Base-by-base conservation (phyloP, 2,797 vertebrate species). In the Siniperca scherzeri region DNA sequence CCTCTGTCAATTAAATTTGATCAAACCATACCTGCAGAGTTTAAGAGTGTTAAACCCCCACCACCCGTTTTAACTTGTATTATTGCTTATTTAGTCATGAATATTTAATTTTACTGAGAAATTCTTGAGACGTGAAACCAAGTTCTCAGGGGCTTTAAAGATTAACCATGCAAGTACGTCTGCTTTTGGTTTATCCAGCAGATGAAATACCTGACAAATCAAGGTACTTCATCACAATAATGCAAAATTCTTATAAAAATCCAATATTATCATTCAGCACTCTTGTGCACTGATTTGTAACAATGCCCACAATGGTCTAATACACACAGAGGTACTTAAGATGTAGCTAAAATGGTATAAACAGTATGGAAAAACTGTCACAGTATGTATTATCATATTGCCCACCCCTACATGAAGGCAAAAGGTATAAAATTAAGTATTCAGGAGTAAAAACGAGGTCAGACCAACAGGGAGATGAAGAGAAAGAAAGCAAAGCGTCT, bases 401-500 rank as follows among this genome's bases (percentile, higher is more conserved):
- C 19, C 30, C 7, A 33, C 33, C 33, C n/a, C 36, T 11, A 30
- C 46, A 53, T 65, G 64, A 40, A 62, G 62, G 38, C 10, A 76
- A 69, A 75, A 46, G 38, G 25, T 75, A 78, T 59, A 56, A 70
- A 81, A 70, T 67, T 66, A 48, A 70, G 46, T 36, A 71, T 72
- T 68, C 61, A 10, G 9, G 13, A 64, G 50, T 5, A 59, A 80
- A 78, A 73, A 73, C 66, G 66, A 70, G 69, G 84, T 61, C 68
- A 77, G 61, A 78, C 42, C 64, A 73, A 60, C 5, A 13, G 79
- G 74, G 77, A 80, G 46, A 81, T 16, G 38, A 56, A 44, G 42
- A 64, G 66, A 85, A 56, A 71, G 21, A 83, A 65, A 74, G 56
- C 50, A 70, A 75, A 74, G 79, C 27, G 36, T 73, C 77, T 46